Conservation (phyloP, 2,888 invertebrate genomes). For the Nomada hirtipes region DNA sequence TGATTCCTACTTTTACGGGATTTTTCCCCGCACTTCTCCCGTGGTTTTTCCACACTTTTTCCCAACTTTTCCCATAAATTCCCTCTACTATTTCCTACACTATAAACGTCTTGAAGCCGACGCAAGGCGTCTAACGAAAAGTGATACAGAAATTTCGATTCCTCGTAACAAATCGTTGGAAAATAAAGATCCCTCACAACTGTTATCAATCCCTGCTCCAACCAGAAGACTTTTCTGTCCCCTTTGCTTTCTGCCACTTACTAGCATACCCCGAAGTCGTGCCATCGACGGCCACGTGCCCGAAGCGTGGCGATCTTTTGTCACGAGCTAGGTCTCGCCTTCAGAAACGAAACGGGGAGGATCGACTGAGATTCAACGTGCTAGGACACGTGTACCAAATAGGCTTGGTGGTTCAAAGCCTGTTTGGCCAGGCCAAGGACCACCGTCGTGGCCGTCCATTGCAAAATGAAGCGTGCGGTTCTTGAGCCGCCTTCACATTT, state of each 20-base stretch:
- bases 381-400: conserved; percentile 81
- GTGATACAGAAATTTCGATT: no score
- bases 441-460: conserved; percentile 35
- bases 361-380: conserved; percentile 73
- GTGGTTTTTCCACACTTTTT: no score
- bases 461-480: conserved; percentile 36
- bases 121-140: no score
- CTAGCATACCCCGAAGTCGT: conserved; percentile 61
- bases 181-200: no score
- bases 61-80: no score
- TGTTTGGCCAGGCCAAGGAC: conserved; percentile 70
- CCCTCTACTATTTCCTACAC: no score
- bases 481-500: conserved; percentile 32
- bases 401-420: conserved; percentile 79
- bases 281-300: conserved; percentile 72
- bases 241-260: conserved; percentile 74
- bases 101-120: no score
- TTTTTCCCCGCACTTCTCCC: no score
- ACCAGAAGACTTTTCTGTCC: neutral
- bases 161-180: no score
- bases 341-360: conserved; percentile 48
- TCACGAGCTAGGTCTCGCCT: conserved; percentile 34
- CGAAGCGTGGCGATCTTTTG: conserved; percentile 73
- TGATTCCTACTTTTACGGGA: no score
- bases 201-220: no score